phyloP scores from a whole-genome alignment of 2,888 invertebrate genomes.

The Ypsolopha sequella region DNA sequence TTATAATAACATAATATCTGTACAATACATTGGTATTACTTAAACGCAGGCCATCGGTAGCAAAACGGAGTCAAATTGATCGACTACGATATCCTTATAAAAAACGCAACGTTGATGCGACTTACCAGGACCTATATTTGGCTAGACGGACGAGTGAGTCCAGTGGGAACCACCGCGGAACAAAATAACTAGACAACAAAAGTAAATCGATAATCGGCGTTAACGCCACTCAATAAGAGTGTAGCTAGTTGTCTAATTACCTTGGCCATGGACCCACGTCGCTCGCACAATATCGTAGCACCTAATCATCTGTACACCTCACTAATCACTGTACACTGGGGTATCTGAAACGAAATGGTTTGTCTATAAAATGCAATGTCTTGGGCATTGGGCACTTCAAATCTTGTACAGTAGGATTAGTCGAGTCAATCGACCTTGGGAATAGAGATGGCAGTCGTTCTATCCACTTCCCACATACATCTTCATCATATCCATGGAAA shows the following conservation, averaged over 20 bases:
- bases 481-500: too few relatives aligned
- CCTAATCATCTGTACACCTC: slow-evolving; percentile 54
- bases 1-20: too few relatives aligned
- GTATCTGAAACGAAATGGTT: slow-evolving; percentile 16
- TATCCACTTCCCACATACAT: too few relatives aligned
- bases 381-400: too few relatives aligned
- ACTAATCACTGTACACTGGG: slow-evolving; percentile 31
- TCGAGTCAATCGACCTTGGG: too few relatives aligned
- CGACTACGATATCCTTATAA: too few relatives aligned
- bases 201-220: background rate
- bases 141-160: slow-evolving; percentile 15
- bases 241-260: background rate
- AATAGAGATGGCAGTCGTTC: too few relatives aligned
- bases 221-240: background rate
- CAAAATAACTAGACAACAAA: background rate
- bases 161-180: background rate
- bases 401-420: too few relatives aligned
- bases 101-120: background rate
- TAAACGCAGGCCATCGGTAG: too few relatives aligned
- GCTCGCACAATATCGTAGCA: slow-evolving; percentile 44
- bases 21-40: too few relatives aligned
- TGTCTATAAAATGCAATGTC: too few relatives aligned
- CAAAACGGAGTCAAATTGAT: too few relatives aligned
- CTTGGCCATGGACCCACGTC: slow-evolving; percentile 14
- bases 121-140: background rate